Evolutionary conservation across 2,797 vertebrate genomes (phyloP).

Genomic region (Oophaga sylvatica): DNA sequence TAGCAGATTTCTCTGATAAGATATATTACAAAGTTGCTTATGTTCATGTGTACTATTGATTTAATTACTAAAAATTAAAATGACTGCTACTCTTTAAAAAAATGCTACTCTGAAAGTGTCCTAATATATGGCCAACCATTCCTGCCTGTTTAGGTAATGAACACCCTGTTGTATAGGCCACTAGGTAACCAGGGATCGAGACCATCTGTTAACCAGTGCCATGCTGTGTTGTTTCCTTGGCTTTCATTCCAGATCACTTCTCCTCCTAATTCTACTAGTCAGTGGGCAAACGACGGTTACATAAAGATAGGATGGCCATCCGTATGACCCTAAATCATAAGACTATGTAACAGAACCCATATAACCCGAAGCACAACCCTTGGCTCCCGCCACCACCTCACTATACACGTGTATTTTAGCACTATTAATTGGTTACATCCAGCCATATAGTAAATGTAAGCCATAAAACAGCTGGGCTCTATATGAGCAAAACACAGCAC

Average conservation of each 20-base stretch:
- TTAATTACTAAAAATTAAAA: too few relatives aligned
- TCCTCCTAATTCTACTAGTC: background rate
- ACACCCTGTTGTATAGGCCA: too few relatives aligned
- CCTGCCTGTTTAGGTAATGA: too few relatives aligned
- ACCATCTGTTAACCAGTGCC: too few relatives aligned
- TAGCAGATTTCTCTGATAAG: too few relatives aligned
- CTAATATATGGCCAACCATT: too few relatives aligned
- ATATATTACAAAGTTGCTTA: too few relatives aligned
- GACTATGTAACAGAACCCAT: background rate
- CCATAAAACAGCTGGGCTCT: background rate
- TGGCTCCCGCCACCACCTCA: background rate
- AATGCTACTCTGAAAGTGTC: too few relatives aligned
- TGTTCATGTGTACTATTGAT: too few relatives aligned
- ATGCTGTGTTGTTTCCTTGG: background rate
- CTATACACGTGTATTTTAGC: background rate
- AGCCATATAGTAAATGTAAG: background rate
- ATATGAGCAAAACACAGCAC: constrained; percentile 5
- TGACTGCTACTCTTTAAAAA: too few relatives aligned
- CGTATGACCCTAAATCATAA: background rate
- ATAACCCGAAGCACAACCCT: background rate
- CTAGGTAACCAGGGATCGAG: too few relatives aligned
- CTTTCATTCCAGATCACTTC: background rate
- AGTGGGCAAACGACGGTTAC: background rate
- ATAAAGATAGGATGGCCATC: background rate
- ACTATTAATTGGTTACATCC: background rate